Percentiles rank a stretch among this genome's conserved stretches.
These are phyloP conservation scores for Carassius carassius DNA, from an alignment of 2,113 vertebrate genomes.

Conservation along the genomic window DNA sequence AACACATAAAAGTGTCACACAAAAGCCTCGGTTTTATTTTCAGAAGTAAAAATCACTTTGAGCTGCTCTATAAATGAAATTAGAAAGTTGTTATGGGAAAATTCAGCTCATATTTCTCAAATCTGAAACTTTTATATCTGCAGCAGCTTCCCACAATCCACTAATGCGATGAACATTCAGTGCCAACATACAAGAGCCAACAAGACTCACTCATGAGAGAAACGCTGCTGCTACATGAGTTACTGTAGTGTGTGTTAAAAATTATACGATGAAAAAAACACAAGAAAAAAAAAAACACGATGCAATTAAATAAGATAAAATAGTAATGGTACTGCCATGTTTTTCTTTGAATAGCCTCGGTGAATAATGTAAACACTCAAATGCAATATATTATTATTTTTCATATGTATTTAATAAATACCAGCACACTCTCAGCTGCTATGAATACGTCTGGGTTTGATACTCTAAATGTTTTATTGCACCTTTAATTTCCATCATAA, in stretches of 20 bases:
- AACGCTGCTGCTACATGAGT: neutral
- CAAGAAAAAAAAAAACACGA: no score
- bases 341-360: no score
- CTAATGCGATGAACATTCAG: neutral
- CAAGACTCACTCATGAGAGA: neutral
- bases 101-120: neutral
- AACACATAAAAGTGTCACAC: neutral
- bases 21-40: neutral
- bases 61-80: neutral
- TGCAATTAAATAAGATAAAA: no score
- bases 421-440: neutral
- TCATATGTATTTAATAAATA: neutral
- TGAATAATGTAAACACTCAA: no score
- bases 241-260: neutral
- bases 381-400: neutral
- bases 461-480: neutral
- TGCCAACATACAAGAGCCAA: neutral
- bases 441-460: conserved; percentile 27
- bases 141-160: neutral
- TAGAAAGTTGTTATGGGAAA: neutral
- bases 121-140: neutral
- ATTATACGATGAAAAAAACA: no score
- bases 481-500: conserved; percentile 15
- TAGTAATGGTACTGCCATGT: no score
- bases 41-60: no score